Conservation (phyloP, 2,888 invertebrate species). For the Eretmocerus hayati region DNA sequence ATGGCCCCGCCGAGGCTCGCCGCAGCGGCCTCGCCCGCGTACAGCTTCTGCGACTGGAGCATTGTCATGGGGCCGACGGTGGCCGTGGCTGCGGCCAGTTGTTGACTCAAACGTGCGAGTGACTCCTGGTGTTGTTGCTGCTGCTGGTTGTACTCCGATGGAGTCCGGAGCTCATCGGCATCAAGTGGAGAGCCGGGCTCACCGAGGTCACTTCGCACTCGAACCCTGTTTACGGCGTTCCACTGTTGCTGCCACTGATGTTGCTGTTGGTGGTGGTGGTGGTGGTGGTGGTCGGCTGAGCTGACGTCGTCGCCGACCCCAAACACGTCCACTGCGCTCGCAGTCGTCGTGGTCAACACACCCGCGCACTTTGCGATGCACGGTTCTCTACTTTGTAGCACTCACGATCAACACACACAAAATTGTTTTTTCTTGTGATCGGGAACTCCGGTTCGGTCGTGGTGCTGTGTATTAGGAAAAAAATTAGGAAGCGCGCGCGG, state of each 20-base stretch:
- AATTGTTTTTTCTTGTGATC: constrained; percentile 4
- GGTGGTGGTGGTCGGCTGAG: neutral
- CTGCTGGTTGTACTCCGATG: neutral
- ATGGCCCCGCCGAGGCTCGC: constrained; percentile 40
- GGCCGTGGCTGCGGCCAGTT: neutral
- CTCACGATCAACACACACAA: neutral
- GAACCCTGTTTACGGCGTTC: neutral
- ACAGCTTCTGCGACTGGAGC: constrained; percentile 45
- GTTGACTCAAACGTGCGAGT: neutral
- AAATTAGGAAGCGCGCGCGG: no score
- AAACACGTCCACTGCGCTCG: neutral
- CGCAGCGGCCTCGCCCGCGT: constrained; percentile 37
- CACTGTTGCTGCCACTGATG: neutral
- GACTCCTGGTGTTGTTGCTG: neutral
- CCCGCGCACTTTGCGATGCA: neutral
- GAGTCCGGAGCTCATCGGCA: neutral
- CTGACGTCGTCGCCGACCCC: neutral
- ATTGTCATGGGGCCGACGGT: constrained; percentile 40
- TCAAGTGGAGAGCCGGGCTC: no score
- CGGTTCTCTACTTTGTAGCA: neutral
- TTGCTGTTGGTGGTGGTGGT: neutral
- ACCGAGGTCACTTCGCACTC: neutral
- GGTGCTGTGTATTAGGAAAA: no score
- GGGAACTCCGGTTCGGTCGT: no score
- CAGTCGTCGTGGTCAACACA: neutral